A percentile compares a stretch with the other conserved stretches of the same genome.
Evolutionary conservation across 1,140 invertebrate species (phyloP).

Genomic region (Sycophila sp.): DNA sequence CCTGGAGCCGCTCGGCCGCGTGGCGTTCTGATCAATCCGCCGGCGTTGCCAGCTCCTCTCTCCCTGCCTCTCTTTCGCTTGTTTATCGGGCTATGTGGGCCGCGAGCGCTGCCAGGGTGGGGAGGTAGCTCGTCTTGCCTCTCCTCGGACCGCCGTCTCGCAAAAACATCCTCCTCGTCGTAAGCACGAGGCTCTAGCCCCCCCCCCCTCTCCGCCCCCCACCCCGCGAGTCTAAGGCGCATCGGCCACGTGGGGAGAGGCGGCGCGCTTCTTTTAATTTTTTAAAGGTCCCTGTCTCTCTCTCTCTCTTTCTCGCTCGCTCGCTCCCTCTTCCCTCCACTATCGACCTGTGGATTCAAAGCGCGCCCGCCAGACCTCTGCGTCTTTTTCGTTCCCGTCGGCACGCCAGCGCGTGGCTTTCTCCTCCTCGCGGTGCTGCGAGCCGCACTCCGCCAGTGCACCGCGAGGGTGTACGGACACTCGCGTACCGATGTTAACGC

Average conservation of each 20-base stretch:
- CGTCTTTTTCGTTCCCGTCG: not conserved
- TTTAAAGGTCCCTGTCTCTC: constrained; percentile 37
- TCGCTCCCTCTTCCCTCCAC: constrained; percentile 30
- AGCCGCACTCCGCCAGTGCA: too few relatives aligned
- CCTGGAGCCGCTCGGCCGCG: constrained; percentile 56
- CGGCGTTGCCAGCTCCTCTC: constrained; percentile 53
- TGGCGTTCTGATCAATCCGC: constrained; percentile 64
- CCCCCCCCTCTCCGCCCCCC: not conserved
- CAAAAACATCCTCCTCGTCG: not conserved
- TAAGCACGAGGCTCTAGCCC: not conserved
- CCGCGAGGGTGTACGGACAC: too few relatives aligned
- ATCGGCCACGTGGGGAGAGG: constrained; percentile 29
- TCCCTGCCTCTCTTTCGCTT: constrained; percentile 39
- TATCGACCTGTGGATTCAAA: constrained; percentile 63
- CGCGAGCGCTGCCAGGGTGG: too few relatives aligned
- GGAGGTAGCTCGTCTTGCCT: not conserved
- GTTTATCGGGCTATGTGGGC: too few relatives aligned
- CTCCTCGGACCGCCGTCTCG: not conserved
- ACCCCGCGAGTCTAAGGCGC: not conserved
- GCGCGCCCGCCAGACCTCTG: not conserved
- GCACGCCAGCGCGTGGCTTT: not conserved
- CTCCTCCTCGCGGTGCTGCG: too few relatives aligned
- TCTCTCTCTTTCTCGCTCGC: not conserved
- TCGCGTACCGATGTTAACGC: too few relatives aligned
- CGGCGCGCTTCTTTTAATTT: constrained; percentile 43